Evolutionary conservation across 2,888 invertebrate genomes (phyloP).

Genomic region (Plusia festucae): DNA sequence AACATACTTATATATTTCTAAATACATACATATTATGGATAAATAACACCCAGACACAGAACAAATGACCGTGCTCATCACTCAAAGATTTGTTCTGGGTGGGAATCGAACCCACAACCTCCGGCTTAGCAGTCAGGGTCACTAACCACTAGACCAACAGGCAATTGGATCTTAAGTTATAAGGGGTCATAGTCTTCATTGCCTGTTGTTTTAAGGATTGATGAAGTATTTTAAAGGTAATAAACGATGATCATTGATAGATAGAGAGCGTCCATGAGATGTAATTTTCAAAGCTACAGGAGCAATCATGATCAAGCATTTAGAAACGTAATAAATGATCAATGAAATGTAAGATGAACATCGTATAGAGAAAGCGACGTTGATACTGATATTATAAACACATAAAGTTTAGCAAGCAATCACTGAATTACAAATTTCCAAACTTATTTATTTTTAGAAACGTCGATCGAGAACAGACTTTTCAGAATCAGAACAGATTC

Average conservation of each 20-base stretch:
- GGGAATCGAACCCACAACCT: too few relatives aligned
- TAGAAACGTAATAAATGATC: slow-evolving; percentile 30
- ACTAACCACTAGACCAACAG: too few relatives aligned
- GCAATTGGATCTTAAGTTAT: slow-evolving; percentile 6
- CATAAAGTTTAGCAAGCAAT: slow-evolving; percentile 1
- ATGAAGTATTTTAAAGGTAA: slow-evolving; percentile 7
- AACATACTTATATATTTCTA: too few relatives aligned
- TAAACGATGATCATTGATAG: background rate
- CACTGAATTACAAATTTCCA: background rate
- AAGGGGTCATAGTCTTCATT: slow-evolving; percentile 24
- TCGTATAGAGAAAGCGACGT: slow-evolving; percentile 24
- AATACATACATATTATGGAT: too few relatives aligned
- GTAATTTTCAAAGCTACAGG: slow-evolving; percentile 18
- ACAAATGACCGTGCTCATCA: too few relatives aligned
- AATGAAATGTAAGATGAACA: slow-evolving; percentile 9
- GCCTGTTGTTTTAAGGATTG: slow-evolving; percentile 19
- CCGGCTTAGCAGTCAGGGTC: too few relatives aligned
- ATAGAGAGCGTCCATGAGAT: slow-evolving; percentile 17
- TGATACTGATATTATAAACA: background rate
- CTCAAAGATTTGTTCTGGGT: too few relatives aligned
- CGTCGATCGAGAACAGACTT: background rate
- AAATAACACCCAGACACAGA: too few relatives aligned
- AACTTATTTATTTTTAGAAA: background rate
- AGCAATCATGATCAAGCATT: slow-evolving; percentile 30
- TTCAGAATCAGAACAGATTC: too few relatives aligned